Conservation (phyloP, 2,797 vertebrate genomes). For the Allobates femoralis region DNA sequence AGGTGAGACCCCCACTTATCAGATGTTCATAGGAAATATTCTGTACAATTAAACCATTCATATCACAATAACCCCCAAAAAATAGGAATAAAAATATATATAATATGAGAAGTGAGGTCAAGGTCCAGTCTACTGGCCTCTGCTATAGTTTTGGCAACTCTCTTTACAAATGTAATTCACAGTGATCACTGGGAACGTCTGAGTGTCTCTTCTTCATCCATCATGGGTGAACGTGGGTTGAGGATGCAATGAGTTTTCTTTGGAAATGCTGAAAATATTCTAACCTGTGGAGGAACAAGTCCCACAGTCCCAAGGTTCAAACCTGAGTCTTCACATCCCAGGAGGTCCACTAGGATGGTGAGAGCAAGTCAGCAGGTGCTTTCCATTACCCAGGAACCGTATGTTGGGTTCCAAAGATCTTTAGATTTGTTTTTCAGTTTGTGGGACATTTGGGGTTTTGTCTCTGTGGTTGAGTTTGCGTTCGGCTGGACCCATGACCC, state of each 20-base stretch:
- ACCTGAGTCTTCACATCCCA: conserved; percentile 75
- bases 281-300: conserved; percentile 69
- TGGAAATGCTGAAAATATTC: conserved; percentile 73
- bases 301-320: conserved; percentile 71
- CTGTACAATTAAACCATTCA: conserved; percentile 21
- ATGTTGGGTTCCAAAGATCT: conserved; percentile 94
- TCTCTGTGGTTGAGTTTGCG: conserved; percentile 73
- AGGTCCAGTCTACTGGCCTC: conserved; percentile 11
- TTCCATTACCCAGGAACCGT: conserved; percentile 89
- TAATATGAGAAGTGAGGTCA: conserved; percentile 22
- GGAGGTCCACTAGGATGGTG: conserved; percentile 65
- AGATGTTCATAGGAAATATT: neutral
- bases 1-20: neutral
- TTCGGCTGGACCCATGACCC: conserved; percentile 77
- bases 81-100: conserved; percentile 27
- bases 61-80: neutral
- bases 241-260: conserved; percentile 69
- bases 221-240: conserved; percentile 60
- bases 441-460: conserved; percentile 75
- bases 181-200: conserved; percentile 88
- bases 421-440: conserved; percentile 90
- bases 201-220: conserved; percentile 83
- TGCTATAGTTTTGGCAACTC: neutral
- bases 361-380: conserved; percentile 74
- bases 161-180: conserved; percentile 90